A percentile compares a stretch with the other conserved stretches of the same genome.
Evolutionary conservation across 2,797 vertebrate genomes (phyloP).

Genomic region (Semotilus atromaculatus): DNA sequence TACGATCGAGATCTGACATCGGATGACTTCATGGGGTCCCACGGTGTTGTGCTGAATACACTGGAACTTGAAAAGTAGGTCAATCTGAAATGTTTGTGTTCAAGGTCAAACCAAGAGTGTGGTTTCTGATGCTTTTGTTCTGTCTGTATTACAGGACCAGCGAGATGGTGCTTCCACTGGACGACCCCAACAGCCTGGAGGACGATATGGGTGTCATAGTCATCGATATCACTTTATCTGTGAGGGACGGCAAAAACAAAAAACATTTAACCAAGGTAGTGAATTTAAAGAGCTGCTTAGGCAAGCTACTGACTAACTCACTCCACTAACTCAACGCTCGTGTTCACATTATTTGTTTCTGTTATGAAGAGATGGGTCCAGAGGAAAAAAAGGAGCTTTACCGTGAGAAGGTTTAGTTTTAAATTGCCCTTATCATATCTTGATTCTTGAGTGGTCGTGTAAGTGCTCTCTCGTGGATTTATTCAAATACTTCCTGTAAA

Average conservation of each 20-base stretch:
- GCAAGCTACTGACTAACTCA: neutral
- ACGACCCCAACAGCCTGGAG: constrained; percentile 94
- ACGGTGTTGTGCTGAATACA: constrained; percentile 79
- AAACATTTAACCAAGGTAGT: constrained; percentile 80
- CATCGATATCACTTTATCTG: constrained; percentile 85
- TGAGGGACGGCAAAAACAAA: constrained; percentile 81
- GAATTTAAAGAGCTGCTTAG: neutral
- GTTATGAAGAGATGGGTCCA: constrained; percentile 81
- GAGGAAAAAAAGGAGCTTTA: constrained; percentile 76
- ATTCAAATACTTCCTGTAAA: constrained; percentile 10
- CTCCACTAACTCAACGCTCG: neutral
- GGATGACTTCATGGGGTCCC: constrained; percentile 96
- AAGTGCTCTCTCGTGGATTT: neutral
- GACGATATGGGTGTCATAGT: constrained; percentile 93
- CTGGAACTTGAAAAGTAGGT: constrained; percentile 89
- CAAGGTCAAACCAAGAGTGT: neutral
- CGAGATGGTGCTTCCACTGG: constrained; percentile 82
- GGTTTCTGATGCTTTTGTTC: neutral
- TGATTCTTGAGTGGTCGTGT: neutral
- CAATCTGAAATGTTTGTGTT: neutral
- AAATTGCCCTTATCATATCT: neutral
- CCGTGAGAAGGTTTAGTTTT: constrained; percentile 66
- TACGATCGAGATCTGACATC: constrained; percentile 93
- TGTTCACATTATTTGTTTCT: constrained; percentile 61
- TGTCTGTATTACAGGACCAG: constrained; percentile 73